phyloP scores from a whole-genome alignment of 2,888 invertebrate species.

The Eupithecia insigniata region DNA sequence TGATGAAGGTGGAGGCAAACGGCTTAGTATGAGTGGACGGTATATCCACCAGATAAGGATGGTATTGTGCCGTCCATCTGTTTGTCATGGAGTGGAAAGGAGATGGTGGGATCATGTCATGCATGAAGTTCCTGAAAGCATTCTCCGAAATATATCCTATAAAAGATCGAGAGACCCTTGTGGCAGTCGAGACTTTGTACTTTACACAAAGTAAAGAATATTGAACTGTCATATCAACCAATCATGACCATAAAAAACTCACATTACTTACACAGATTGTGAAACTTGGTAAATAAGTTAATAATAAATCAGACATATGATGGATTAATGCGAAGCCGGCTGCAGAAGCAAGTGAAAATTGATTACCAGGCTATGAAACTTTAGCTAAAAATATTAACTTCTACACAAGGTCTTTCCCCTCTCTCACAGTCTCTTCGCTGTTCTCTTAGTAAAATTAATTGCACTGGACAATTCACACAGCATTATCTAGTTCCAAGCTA shows the following conservation, averaged over 20 bases:
- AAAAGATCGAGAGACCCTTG: too few species aligned
- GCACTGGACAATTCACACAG: background rate
- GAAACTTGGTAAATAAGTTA: constrained; percentile 6
- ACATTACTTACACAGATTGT: background rate
- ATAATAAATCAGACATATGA: constrained; percentile 3
- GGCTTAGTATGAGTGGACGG: too few species aligned
- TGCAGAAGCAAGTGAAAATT: constrained; percentile 6
- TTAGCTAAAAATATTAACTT: background rate
- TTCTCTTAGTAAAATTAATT: background rate
- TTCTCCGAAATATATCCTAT: too few species aligned
- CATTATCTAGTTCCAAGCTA: background rate
- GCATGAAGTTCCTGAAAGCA: too few species aligned
- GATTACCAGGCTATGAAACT: background rate
- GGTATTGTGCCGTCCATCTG: too few species aligned
- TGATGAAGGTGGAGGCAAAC: too few species aligned
- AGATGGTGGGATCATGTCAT: too few species aligned
- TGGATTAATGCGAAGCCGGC: background rate
- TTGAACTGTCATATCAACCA: background rate
- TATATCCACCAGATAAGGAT: too few species aligned
- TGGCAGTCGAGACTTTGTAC: too few species aligned
- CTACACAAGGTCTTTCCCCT: background rate
- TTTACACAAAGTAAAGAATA: too few species aligned
- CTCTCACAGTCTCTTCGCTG: too few species aligned
- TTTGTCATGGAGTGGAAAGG: too few species aligned
- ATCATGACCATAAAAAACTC: background rate